These are phyloP conservation scores for Linnaemya vulpina DNA, from an alignment of 2,888 invertebrate species.

Conservation along the genomic window DNA sequence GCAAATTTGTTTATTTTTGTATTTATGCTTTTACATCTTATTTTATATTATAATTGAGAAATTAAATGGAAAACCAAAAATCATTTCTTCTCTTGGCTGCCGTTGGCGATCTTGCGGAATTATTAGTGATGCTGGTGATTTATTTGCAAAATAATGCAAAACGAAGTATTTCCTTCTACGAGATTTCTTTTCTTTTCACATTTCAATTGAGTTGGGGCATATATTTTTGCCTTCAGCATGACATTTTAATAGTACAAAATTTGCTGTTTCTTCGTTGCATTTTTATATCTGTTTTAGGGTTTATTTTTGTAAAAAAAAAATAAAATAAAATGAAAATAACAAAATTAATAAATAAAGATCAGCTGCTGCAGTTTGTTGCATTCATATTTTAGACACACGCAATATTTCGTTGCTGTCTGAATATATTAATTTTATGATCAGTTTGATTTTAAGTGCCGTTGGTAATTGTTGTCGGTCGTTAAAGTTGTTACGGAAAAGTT, in stretches of 20 bases:
- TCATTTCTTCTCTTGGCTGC: background rate
- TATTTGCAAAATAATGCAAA: slow-evolving; percentile 44
- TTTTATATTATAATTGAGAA: slow-evolving; percentile 58
- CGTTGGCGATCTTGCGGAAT: background rate
- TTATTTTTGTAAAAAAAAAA: slow-evolving; percentile 2
- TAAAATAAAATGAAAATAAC: too few relatives aligned
- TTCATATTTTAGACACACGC: slow-evolving; percentile 41
- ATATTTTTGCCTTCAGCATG: slow-evolving; percentile 46
- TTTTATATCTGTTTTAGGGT: slow-evolving; percentile 25
- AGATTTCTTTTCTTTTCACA: background rate
- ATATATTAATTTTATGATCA: slow-evolving; percentile 67
- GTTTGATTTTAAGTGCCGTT: slow-evolving; percentile 61
- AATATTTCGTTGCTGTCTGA: slow-evolving; percentile 38
- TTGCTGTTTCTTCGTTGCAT: slow-evolving; percentile 29
- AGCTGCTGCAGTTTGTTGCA: slow-evolving; percentile 53
- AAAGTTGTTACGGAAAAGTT: slow-evolving; percentile 20
- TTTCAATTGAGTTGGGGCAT: slow-evolving; percentile 62
- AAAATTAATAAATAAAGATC: slow-evolving; percentile 28
- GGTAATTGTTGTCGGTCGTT: slow-evolving; percentile 58
- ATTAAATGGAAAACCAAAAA: slow-evolving; percentile 3
- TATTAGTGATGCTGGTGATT: slow-evolving; percentile 55
- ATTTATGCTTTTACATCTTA: slow-evolving; percentile 40
- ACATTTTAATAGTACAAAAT: slow-evolving; percentile 45
- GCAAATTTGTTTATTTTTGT: slow-evolving; percentile 66
- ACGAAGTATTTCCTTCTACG: slow-evolving; percentile 46